Percentiles rank a stretch among this genome's conserved stretches.
phyloP scores from a whole-genome alignment of 2,113 vertebrate species.

The Salvator merianae region DNA sequence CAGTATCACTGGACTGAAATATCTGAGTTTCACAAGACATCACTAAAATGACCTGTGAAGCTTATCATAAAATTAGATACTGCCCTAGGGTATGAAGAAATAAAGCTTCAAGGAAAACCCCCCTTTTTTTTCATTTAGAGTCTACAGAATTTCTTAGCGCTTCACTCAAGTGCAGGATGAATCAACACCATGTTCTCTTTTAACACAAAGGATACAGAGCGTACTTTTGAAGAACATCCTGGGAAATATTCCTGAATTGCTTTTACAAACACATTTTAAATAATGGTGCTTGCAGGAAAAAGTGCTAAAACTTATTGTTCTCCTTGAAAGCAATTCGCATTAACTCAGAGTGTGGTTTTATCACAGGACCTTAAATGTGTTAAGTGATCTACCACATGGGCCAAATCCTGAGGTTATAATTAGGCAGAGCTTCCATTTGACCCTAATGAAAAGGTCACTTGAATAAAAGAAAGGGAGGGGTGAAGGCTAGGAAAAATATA shows the following conservation, averaged over 20 bases:
- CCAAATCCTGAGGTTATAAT: slow-evolving; percentile 19
- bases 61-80: too few relatives aligned
- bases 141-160: too few relatives aligned
- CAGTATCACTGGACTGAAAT: too few relatives aligned
- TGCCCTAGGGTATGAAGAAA: too few relatives aligned
- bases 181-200: background rate
- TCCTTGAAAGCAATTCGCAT: background rate
- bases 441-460: background rate
- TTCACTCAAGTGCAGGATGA: background rate
- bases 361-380: background rate
- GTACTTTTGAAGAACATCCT: background rate
- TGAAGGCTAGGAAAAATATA: background rate
- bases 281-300: background rate
- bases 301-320: slow-evolving; percentile 14
- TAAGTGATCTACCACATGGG: background rate
- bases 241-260: background rate
- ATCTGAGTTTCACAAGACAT: too few relatives aligned
- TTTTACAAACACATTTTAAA: background rate
- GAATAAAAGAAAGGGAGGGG: background rate
- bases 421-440: background rate
- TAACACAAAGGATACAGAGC: background rate
- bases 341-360: background rate
- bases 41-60: too few relatives aligned
- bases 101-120: too few relatives aligned
- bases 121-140: too few relatives aligned